These are phyloP conservation scores for Oryzias javanicus DNA, from an alignment of 2,113 vertebrate genomes.

Conservation along the genomic window DNA sequence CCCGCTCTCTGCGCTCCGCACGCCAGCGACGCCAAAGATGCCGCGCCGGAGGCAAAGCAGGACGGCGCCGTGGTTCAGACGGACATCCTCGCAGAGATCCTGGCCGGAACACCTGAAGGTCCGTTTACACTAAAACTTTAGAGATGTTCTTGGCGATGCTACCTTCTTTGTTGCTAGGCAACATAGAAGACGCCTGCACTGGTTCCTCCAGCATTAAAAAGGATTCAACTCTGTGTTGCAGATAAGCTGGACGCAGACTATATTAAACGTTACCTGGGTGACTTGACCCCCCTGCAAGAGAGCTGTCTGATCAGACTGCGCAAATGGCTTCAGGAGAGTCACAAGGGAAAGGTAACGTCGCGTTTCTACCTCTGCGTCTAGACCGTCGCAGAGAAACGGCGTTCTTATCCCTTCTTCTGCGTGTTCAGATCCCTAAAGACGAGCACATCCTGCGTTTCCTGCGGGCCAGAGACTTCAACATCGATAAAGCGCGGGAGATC, in stretches of 20 bases:
- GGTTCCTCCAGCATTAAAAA: too few species aligned
- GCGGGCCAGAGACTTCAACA: constrained; percentile 92
- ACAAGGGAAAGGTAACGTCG: constrained; percentile 89
- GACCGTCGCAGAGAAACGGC: too few species aligned
- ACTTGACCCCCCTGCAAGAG: constrained; percentile 93
- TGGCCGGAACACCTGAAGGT: constrained; percentile 84
- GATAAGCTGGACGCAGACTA: constrained; percentile 96
- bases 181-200: too few species aligned
- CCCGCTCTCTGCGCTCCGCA: constrained; percentile 28
- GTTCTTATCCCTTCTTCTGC: background rate
- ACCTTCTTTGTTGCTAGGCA: too few species aligned
- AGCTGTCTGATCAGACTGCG: constrained; percentile 95
- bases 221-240: constrained; percentile 52
- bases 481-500: constrained; percentile 91
- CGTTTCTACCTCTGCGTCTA: too few species aligned
- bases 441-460: constrained; percentile 95
- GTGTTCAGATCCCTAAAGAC: constrained; percentile 89
- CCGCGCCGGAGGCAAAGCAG: constrained; percentile 43
- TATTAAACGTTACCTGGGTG: constrained; percentile 93
- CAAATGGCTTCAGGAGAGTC: constrained; percentile 93
- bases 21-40: constrained; percentile 70
- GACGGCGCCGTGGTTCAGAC: constrained; percentile 70
- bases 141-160: too few species aligned
- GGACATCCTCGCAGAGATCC: constrained; percentile 71
- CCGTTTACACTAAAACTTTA: background rate